phyloP scores from a whole-genome alignment of 2,797 vertebrate genomes.

The Protonibea diacanthus region DNA sequence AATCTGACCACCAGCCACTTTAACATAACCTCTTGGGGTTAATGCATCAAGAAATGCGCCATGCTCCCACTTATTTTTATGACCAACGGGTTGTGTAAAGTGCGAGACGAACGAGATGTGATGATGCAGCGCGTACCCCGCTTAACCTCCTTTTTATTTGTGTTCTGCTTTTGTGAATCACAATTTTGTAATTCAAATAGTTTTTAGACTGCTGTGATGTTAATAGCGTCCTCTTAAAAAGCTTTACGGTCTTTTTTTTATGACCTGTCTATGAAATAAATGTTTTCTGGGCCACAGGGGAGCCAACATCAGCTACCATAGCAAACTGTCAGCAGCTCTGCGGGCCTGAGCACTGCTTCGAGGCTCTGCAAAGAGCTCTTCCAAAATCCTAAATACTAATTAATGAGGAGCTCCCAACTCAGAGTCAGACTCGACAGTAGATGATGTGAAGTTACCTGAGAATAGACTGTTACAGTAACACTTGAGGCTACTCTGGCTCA shows the following conservation, averaged over 20 bases:
- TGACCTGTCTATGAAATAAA: constrained; percentile 12
- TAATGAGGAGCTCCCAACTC: not conserved
- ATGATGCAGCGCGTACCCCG: not conserved
- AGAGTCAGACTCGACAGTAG: not conserved
- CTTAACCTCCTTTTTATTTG: not conserved
- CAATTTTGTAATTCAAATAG: not conserved
- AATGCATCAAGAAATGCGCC: constrained; percentile 37
- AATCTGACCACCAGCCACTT: constrained; percentile 28
- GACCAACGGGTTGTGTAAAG: not conserved
- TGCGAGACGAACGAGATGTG: not conserved
- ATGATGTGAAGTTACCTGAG: not conserved
- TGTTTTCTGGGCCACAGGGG: constrained; percentile 8
- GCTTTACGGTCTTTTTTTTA: constrained; percentile 11
- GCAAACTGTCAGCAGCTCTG: constrained; percentile 13
- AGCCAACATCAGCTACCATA: not conserved
- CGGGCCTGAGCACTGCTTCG: not conserved
- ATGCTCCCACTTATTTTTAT: not conserved
- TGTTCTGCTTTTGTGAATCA: constrained; percentile 10
- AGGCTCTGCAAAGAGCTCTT: not conserved
- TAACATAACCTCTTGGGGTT: constrained; percentile 25
- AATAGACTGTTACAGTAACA: too few species aligned
- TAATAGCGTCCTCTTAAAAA: constrained; percentile 15
- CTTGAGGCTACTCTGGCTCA: not conserved
- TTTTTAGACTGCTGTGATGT: constrained; percentile 1
- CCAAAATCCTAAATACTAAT: not conserved